Evolutionary conservation across 2,797 vertebrate species (phyloP).

Genomic region (Karalla daura): DNA sequence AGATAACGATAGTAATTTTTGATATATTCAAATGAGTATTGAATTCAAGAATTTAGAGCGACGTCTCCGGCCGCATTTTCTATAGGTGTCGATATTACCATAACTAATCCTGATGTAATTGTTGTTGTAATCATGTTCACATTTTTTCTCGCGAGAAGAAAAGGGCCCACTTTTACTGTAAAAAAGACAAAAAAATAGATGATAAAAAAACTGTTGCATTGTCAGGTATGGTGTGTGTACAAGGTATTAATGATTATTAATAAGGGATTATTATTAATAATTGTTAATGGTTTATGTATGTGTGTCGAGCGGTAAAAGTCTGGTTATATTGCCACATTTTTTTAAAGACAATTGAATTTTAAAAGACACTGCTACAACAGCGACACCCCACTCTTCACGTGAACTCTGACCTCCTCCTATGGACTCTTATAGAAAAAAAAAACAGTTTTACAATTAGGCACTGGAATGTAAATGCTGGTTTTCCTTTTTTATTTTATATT

Average conservation of each 20-base stretch:
- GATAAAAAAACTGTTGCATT: conserved; percentile 62
- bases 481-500: conserved; percentile 25
- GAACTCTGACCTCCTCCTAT: conserved; percentile 71
- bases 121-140: conserved; percentile 81
- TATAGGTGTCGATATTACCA: conserved; percentile 79
- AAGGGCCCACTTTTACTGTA: conserved; percentile 72
- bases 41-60: conserved; percentile 75
- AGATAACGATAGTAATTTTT: conserved; percentile 83
- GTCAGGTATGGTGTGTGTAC: conserved; percentile 77
- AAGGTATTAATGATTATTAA: conserved; percentile 80
- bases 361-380: conserved; percentile 58
- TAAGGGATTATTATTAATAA: conserved; percentile 79
- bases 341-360: conserved; percentile 48
- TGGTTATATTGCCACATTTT: conserved; percentile 72
- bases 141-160: conserved; percentile 69
- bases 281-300: conserved; percentile 76
- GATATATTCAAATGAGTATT: conserved; percentile 82
- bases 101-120: conserved; percentile 77
- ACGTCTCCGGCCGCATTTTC: conserved; percentile 74
- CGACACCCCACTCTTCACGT: conserved; percentile 43
- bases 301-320: conserved; percentile 75
- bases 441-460: conserved; percentile 59
- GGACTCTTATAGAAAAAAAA: conserved; percentile 44
- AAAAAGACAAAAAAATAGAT: conserved; percentile 33
- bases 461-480: conserved; percentile 77